Evolutionary conservation across 2,113 vertebrate species (phyloP), one percentile per base, ranked within the genome.

Genomic region (Plecotus auritus): DNA sequence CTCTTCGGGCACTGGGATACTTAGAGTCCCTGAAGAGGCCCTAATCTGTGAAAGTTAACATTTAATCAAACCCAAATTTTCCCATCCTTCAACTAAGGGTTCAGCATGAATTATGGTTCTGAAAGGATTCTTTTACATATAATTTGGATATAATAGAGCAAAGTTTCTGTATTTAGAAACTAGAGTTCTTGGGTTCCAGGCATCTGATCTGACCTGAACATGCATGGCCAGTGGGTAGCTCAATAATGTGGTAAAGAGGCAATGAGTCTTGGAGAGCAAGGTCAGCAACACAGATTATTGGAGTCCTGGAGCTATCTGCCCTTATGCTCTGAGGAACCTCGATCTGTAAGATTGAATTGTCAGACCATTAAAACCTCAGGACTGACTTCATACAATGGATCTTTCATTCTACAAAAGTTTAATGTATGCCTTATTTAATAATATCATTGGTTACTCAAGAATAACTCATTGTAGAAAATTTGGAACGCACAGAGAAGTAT

Each of bases 321-420:
- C 12, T 23, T 11, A 47, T 3, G 10, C 1, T 28, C 42, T 0
- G 1, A 72, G 72, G 20, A 69, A 9, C 13, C 30, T 12, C 0
- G 1, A 6, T 30, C 13, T 42, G 30, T 51, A 40, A 90, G 13
- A 8, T 18, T 54, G 20, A 84, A 80, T 10, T 37, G 22, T 64
- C 37, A 93, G 37, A 26, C n/a, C 32, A 42, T 49, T 73, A 74
- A 73, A 90, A 80, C 37, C 22, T 74, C 5, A 49, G 18, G 7
- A 6, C 9, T 91, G 51, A 81, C 9, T 28, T 67, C 26, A n/a
- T 47, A 42, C 1, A 28, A 73, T 26, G 26, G 22, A 77, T 54
- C 32, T 42, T 92, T 70, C 20, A 47, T 40, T 54, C 56, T 66
- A 70, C 54, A 17, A 85, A 73, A 76, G 16, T 74, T 85, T 83